Conservation (phyloP, 2,888 invertebrate genomes). For the Apodemia hepburni region DNA sequence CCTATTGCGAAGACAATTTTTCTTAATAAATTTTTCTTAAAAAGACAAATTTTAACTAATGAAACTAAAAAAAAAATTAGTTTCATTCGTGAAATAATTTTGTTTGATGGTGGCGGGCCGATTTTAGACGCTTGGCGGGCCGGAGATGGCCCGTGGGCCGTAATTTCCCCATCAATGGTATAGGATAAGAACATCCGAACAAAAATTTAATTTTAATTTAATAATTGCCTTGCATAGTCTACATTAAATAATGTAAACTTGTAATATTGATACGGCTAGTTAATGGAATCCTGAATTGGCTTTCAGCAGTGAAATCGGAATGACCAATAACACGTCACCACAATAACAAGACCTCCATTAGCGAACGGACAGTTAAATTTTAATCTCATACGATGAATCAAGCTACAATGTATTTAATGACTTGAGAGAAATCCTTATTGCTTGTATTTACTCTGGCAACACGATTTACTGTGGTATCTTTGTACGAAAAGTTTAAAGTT, state of each 20-base stretch:
- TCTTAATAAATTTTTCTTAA: no score
- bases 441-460: constrained; percentile 25
- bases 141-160: no score
- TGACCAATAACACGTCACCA: constrained; percentile 13
- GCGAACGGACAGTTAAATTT: constrained; percentile 44
- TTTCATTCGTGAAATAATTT: no score
- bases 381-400: constrained; percentile 34
- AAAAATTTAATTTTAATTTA: no score
- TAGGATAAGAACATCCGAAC: no score
- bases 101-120: no score
- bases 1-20: no score
- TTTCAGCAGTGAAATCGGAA: constrained; percentile 7
- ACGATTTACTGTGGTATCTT: constrained; percentile 15
- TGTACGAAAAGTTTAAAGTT: constrained; percentile 17
- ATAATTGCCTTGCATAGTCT: background rate
- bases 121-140: no score
- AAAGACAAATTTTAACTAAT: no score
- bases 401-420: constrained; percentile 29
- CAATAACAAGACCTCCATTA: constrained; percentile 28
- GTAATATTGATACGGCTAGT: constrained; percentile 1
- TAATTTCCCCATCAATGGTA: no score
- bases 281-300: constrained; percentile 12
- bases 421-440: constrained; percentile 27
- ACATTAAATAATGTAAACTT: background rate
- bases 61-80: no score